Evolutionary conservation across 37 sponge, comb jelly and placozoan species (phyloP), one percentile per base, ranked within the genome.

Genomic region (Diacarnus erythraeanus): DNA sequence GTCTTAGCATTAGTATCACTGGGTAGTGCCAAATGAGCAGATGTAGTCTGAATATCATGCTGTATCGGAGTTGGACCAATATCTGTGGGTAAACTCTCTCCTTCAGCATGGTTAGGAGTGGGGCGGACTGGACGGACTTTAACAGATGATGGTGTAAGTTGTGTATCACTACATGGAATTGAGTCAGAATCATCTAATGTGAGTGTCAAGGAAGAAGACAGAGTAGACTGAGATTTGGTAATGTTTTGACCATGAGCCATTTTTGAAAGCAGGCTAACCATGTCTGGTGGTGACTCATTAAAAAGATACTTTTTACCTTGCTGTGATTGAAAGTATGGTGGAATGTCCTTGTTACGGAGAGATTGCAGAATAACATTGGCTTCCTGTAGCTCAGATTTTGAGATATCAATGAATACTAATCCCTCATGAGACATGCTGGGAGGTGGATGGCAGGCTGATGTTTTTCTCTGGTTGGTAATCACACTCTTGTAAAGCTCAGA

Each of bases 261-360:
- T 36, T 88, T 82, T 8, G 23, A 9, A 25, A 79, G 17, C 23
- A 88, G 68, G 15, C 27, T 18, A 5, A 64, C 65, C 80, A 89
- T 59, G 69, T 89, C 80, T 51, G 84, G 84, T 51, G 84, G 84
- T 1, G 76, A 39, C 37, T 78, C 71, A 20, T 57, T 59, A 38
- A 35, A 34, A 22, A 85, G 86, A 74, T 81, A 88, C 40, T 75
- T 64, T 44, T 72, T 59, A 8, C 90, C 90, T 59, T 67, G 20
- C 23, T 74, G 69, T 51, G 83, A 84, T 18, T 86, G 64, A 71
- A 94, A 94, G 79, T 89, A 94, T 0, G 81, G 90, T 34, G 90
- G 90, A 29, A 94, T 74, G 6, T 33, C 35, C n/a, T 73, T 64
- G 63, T 82, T 77, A 39, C 82, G 41, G 25, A 94, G 66, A 29